Evolutionary conservation across 1,140 invertebrate species (phyloP).

Genomic region (Stegodyphus mimosarum): DNA sequence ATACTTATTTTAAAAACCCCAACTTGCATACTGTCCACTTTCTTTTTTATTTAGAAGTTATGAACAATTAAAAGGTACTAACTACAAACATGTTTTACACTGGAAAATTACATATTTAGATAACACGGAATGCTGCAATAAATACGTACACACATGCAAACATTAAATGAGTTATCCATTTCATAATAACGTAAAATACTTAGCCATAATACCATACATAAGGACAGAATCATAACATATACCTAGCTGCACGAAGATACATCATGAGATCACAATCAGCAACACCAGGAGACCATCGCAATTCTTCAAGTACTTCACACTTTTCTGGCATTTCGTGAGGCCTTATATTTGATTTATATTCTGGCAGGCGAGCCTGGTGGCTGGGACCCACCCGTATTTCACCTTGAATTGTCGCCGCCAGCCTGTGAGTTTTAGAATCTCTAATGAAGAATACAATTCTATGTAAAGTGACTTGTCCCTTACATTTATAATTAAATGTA

Average conservation of each 20-base stretch:
- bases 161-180: background rate
- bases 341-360: conserved; percentile 77
- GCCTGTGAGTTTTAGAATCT: conserved; percentile 65
- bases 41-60: too few relatives aligned
- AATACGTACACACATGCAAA: too few relatives aligned
- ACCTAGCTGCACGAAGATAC: conserved; percentile 95
- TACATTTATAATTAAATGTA: background rate
- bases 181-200: background rate
- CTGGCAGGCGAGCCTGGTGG: conserved; percentile 87
- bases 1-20: too few relatives aligned
- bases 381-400: conserved; percentile 94
- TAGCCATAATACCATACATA: background rate
- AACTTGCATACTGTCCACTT: too few relatives aligned
- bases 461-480: background rate
- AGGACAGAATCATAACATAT: conserved; percentile 64
- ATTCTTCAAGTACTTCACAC: conserved; percentile 83
- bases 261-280: conserved; percentile 95
- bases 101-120: too few relatives aligned
- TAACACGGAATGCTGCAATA: too few relatives aligned
- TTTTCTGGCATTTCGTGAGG: conserved; percentile 79
- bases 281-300: conserved; percentile 91
- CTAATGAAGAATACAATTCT: background rate
- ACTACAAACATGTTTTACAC: too few relatives aligned
- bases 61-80: too few relatives aligned
- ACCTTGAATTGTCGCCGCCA: conserved; percentile 87